These are phyloP conservation scores for Ectropis grisescens DNA, from an alignment of 1,140 invertebrate genomes.

Conservation along the genomic window DNA sequence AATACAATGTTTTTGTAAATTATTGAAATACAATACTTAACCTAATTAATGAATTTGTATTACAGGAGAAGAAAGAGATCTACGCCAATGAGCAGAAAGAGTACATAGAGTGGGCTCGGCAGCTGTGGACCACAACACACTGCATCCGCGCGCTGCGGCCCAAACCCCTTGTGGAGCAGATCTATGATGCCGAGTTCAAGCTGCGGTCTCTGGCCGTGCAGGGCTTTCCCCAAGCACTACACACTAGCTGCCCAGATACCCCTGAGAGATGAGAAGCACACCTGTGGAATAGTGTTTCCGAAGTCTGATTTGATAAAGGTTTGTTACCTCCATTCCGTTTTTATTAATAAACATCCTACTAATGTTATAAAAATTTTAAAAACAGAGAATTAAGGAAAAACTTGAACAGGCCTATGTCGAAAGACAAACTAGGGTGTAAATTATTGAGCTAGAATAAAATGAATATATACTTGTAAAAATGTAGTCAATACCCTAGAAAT, in stretches of 20 bases:
- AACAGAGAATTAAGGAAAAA: too few relatives aligned
- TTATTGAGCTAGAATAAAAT: too few relatives aligned
- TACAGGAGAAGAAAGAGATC: constrained; percentile 31
- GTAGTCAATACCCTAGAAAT: too few relatives aligned
- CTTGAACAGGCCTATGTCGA: too few relatives aligned
- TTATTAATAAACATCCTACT: too few relatives aligned
- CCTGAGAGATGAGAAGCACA: constrained; percentile 15
- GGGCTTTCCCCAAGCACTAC: constrained; percentile 31
- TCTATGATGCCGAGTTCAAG: constrained; percentile 43
- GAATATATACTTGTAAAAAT: too few relatives aligned
- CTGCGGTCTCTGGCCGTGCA: constrained; percentile 24
- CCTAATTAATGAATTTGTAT: too few relatives aligned
- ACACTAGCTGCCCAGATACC: constrained; percentile 47
- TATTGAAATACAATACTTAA: too few relatives aligned
- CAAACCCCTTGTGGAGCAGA: constrained; percentile 32
- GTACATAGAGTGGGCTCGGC: constrained; percentile 44
- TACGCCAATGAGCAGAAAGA: constrained; percentile 49
- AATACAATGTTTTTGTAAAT: too few relatives aligned
- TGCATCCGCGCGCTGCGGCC: constrained; percentile 38
- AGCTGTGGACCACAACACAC: constrained; percentile 29
- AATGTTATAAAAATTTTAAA: too few relatives aligned
- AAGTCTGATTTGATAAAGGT: constrained; percentile 33
- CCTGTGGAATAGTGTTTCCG: constrained; percentile 21
- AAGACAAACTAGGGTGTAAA: too few relatives aligned
- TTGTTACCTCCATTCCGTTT: too few relatives aligned